These are phyloP conservation scores for Choreutis nemorana DNA, from an alignment of 2,888 invertebrate species.

Conservation along the genomic window DNA sequence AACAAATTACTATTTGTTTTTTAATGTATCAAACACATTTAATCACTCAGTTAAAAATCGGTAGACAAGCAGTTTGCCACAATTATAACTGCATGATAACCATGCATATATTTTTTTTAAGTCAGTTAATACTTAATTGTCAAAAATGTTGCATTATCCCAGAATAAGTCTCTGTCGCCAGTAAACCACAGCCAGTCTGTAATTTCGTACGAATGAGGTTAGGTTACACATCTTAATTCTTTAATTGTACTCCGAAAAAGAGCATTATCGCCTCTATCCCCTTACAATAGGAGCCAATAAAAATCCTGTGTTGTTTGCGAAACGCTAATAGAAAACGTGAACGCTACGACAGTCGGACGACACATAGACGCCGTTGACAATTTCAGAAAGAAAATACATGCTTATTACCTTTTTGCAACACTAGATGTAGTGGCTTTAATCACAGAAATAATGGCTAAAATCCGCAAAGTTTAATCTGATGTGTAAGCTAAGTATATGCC, in stretches of 20 bases:
- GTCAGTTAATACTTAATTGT: too few relatives aligned
- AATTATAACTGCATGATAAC: too few relatives aligned
- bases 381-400: too few relatives aligned
- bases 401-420: constrained; percentile 1
- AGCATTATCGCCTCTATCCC: constrained; percentile 15
- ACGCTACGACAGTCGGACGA: constrained; percentile 18
- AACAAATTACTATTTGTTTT: too few relatives aligned
- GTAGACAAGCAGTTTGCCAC: too few relatives aligned
- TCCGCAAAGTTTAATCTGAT: too few relatives aligned
- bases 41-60: too few relatives aligned
- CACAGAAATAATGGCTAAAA: too few relatives aligned
- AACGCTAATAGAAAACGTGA: constrained; percentile 40
- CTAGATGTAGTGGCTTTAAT: too few relatives aligned
- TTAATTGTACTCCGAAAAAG: constrained; percentile 9
- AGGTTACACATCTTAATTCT: constrained; percentile 31
- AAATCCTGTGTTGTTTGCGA: constrained; percentile 22
- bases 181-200: constrained; percentile 35
- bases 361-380: constrained; percentile 7
- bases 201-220: constrained; percentile 43
- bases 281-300: constrained; percentile 15
- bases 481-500: too few relatives aligned
- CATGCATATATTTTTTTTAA: too few relatives aligned
- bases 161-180: constrained; percentile 22
- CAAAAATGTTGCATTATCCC: constrained; percentile 12
- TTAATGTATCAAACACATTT: too few relatives aligned